Conservation (phyloP, 2,888 invertebrate genomes). For the Cryptocephalus moraei region DNA sequence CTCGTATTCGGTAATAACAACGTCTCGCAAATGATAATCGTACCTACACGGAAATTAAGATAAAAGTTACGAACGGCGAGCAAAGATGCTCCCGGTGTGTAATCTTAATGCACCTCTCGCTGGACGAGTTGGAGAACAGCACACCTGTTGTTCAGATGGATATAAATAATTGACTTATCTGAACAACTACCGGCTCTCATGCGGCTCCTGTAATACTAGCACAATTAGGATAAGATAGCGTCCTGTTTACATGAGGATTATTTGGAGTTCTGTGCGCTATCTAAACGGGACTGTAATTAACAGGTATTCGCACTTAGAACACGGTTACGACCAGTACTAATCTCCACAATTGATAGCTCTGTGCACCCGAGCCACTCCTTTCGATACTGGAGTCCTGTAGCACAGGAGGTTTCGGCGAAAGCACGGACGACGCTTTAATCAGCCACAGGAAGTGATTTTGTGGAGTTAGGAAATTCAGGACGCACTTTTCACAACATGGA, state of each 20-base stretch:
- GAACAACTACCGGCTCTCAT: slow-evolving; percentile 20
- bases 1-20: no score
- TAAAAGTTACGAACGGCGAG: no score
- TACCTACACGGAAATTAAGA: no score
- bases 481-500: no score
- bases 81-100: background rate
- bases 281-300: slow-evolving; percentile 24
- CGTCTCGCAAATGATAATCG: no score
- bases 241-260: slow-evolving; percentile 23
- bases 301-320: slow-evolving; percentile 28
- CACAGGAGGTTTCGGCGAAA: background rate
- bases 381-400: background rate
- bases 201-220: slow-evolving; percentile 20
- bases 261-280: slow-evolving; percentile 19
- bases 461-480: no score
- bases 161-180: slow-evolving; percentile 26
- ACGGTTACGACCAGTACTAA: slow-evolving; percentile 17
- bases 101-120: slow-evolving; percentile 6
- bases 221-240: slow-evolving; percentile 28
- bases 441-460: no score
- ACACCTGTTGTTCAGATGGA: slow-evolving; percentile 11
- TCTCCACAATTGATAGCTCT: slow-evolving; percentile 19
- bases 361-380: background rate
- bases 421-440: no score
- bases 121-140: background rate